These are phyloP conservation scores for Psephotus haematonotus DNA, from an alignment of 2,113 vertebrate species.

Conservation along the genomic window DNA sequence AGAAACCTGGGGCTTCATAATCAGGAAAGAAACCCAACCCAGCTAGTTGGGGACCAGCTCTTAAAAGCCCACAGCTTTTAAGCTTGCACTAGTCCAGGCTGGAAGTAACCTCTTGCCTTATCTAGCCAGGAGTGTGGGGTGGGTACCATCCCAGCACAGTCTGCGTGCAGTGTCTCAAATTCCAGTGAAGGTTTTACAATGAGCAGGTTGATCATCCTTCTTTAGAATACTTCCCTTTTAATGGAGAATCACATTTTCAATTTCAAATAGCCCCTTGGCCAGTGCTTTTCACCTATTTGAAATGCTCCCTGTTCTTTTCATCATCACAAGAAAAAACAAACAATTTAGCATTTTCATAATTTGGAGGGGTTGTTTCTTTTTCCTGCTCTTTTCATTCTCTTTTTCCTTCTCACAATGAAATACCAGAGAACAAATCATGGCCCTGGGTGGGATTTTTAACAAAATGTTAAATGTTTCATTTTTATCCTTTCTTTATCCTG, in stretches of 20 bases:
- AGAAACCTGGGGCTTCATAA: background rate
- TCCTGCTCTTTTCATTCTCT: background rate
- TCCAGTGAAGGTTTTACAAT: background rate
- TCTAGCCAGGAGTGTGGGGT: rapidly evolving
- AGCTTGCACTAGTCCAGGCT: background rate
- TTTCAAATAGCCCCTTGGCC: background rate
- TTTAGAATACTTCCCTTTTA: background rate
- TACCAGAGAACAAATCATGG: background rate
- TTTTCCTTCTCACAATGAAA: background rate
- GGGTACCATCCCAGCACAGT: background rate
- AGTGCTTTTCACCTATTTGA: background rate
- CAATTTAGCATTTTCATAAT: background rate
- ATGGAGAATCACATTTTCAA: background rate
- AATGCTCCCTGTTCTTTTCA: background rate
- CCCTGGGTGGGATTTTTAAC: background rate
- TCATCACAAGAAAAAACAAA: background rate
- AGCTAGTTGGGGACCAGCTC: background rate
- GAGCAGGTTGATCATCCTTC: background rate
- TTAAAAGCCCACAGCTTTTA: background rate
- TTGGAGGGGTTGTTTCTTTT: background rate
- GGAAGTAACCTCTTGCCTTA: background rate
- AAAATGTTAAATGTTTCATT: conserved; percentile 25
- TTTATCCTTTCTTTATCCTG: conserved; percentile 31
- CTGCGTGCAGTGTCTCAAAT: background rate
- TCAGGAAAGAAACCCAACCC: background rate